Evolutionary conservation across 2,888 invertebrate genomes (phyloP), one percentile per base, ranked within the genome.

Genomic region (Thelaira solivaga): DNA sequence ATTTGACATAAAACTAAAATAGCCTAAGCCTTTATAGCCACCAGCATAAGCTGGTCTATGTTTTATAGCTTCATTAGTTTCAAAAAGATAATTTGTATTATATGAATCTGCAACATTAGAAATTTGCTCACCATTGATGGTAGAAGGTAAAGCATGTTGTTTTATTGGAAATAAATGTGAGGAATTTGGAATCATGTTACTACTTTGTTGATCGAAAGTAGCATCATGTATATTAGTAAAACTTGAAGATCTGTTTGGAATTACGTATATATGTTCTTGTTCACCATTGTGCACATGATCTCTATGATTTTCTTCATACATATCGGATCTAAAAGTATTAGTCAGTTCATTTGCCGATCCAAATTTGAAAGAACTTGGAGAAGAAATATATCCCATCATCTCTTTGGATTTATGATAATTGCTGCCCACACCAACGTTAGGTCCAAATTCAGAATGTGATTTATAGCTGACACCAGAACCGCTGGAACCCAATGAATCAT

Each of bases 1-100:
- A 77, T 85, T 88, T 62, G 86, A 80, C 2, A 83, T 82, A 59
- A 82, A 87, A 80, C 80, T 34, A 53, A 86, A 88, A 75, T 88
- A 88, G 0, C 88, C 87, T 20, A 88, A 62, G 4, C 88, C 88
- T 74, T 88, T 88, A 72, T 88, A 88, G 0, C 88, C 88, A 36
- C 84, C 53, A 0, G 88, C 88, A 79, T 88, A 88, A 5, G 82
- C 74, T 0, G 88, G 88, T 0, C 84, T 74, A 20, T 83, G 83
- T 8, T 69, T 73, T 7, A 11, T 26, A 4, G 16, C 41, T 13
- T 18, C 43, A 22, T 26, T 13, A n/a, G 10, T 5, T 10, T 55
- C 55, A 22, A 80, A 53, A 3, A 76, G 51, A 22, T 80, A 73
- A 71, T 82, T 81, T 36, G 79, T 79, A 5, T 80, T 31, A 51